Evolutionary conservation across 2,797 vertebrate genomes (phyloP).

Genomic region (Capromys pilorides): DNA sequence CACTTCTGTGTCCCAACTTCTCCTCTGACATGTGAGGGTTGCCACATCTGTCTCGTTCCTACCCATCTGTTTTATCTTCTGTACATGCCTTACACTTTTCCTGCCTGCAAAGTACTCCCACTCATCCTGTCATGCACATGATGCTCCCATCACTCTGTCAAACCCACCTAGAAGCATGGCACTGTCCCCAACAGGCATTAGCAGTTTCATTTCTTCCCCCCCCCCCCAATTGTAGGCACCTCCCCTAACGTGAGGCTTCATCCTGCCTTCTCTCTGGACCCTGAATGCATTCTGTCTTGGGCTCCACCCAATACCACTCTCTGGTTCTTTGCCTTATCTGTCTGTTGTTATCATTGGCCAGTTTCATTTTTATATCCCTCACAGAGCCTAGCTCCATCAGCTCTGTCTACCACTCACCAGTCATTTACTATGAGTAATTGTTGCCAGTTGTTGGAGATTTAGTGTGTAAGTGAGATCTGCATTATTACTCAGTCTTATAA

Average conservation of each 20-base stretch:
- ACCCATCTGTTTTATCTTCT: neutral
- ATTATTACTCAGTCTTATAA: neutral
- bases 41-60: neutral
- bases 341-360: neutral
- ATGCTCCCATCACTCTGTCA: neutral
- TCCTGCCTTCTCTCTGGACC: neutral
- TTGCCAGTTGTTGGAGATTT: slow-evolving; percentile 31
- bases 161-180: neutral
- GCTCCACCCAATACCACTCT: neutral
- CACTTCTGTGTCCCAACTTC: neutral
- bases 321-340: neutral
- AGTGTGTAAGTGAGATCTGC: neutral
- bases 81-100: neutral
- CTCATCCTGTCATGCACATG: neutral
- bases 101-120: neutral
- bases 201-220: neutral
- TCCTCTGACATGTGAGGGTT: neutral
- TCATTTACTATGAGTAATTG: neutral
- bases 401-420: neutral
- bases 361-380: slow-evolving; percentile 15
- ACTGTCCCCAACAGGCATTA: neutral
- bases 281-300: neutral
- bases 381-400: neutral
- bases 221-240: neutral
- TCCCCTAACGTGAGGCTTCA: neutral